Conservation (phyloP, 2,797 vertebrate species). For the Microchirus variegatus region DNA sequence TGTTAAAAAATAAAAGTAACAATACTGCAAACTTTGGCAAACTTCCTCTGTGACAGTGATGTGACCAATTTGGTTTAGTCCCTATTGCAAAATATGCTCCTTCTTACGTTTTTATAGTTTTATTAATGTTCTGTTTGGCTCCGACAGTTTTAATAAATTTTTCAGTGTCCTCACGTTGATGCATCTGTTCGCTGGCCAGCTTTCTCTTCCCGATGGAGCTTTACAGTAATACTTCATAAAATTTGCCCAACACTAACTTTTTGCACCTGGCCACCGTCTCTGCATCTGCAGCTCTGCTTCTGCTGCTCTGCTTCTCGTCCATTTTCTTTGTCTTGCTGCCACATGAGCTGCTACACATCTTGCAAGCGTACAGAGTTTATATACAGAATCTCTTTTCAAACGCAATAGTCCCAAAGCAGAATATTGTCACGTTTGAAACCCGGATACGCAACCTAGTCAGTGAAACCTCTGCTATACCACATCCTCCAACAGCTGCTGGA, state of each 20-base stretch:
- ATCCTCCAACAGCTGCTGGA: constrained; percentile 18
- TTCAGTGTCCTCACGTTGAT: background rate
- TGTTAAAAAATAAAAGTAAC: no score
- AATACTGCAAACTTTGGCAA: no score
- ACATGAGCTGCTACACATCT: background rate
- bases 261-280: constrained; percentile 8
- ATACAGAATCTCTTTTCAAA: background rate
- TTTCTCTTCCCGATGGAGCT: constrained; percentile 18
- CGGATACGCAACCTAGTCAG: constrained; percentile 12
- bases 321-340: constrained; percentile 1
- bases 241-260: constrained; percentile 12
- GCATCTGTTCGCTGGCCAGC: constrained; percentile 11
- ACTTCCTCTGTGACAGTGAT: no score
- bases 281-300: no score
- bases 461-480: constrained; percentile 28
- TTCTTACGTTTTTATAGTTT: constrained; percentile 2
- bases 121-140: constrained; percentile 17
- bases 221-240: constrained; percentile 16
- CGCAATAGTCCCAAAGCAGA: background rate
- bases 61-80: constrained; percentile 17
- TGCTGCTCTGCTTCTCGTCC: background rate
- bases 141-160: constrained; percentile 14
- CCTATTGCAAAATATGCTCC: constrained; percentile 17
- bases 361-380: background rate
- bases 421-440: background rate